A percentile compares a stretch with the other conserved stretches of the same genome.
Evolutionary conservation across 2,113 vertebrate genomes (phyloP).

Genomic region (Falco punctatus): DNA sequence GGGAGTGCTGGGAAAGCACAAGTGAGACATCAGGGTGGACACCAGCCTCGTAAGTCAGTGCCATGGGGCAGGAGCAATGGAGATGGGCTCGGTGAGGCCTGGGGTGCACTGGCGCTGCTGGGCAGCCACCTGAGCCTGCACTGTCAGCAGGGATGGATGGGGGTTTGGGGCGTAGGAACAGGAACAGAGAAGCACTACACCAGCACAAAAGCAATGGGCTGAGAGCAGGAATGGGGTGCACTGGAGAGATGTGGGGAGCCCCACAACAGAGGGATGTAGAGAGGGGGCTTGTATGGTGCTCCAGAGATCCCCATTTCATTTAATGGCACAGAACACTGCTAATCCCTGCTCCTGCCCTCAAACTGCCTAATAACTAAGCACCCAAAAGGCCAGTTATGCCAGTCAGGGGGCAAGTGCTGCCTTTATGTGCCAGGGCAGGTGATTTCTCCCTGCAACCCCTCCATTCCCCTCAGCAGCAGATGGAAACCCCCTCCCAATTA

Average conservation of each 20-base stretch:
- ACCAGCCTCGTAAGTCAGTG: not conserved
- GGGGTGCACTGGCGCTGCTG: not conserved
- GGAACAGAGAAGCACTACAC: not conserved
- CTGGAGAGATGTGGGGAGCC: not conserved
- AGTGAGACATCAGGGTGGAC: not conserved
- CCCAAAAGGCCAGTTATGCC: not conserved
- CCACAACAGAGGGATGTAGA: rapidly evolving
- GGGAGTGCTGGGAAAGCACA: not conserved
- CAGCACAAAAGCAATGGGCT: not conserved
- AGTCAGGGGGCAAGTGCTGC: not conserved
- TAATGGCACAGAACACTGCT: rapidly evolving
- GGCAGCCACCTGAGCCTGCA: not conserved
- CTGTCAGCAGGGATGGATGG: not conserved
- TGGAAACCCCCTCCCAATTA: not conserved
- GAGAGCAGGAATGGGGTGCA: not conserved
- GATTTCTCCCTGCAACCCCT: not conserved
- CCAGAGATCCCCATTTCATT: rapidly evolving
- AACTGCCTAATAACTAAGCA: not conserved
- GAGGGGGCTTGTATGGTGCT: too few species aligned
- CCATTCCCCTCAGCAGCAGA: not conserved
- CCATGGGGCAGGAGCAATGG: not conserved
- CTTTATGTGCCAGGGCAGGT: not conserved
- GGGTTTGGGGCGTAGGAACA: too few species aligned
- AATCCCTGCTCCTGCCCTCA: not conserved
- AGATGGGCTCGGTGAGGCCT: rapidly evolving